Percentiles rank a stretch among this genome's conserved stretches.
Conservation (phyloP, 2,113 vertebrate species). For the Phaethon lepturus region DNA sequence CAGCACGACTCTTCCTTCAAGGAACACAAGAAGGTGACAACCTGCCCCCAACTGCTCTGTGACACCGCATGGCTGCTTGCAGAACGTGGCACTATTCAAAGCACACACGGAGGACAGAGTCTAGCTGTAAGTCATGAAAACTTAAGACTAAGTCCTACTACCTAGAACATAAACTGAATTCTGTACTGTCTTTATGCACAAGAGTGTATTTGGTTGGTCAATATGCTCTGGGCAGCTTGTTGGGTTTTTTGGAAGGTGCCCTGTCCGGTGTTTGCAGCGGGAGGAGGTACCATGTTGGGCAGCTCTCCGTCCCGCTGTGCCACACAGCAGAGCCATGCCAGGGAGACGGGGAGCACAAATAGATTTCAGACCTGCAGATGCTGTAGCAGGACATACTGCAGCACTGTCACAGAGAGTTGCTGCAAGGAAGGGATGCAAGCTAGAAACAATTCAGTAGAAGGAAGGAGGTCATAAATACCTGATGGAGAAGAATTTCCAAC, state of each 20-base stretch:
- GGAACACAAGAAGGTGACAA: neutral
- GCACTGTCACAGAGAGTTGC: neutral
- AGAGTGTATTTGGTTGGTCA: rapidly evolving
- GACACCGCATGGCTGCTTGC: rapidly evolving
- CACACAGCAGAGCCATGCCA: neutral
- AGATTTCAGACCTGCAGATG: neutral
- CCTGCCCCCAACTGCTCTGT: rapidly evolving
- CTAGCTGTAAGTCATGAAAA: neutral
- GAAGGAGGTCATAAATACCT: neutral
- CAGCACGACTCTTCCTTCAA: rapidly evolving
- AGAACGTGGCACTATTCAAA: neutral
- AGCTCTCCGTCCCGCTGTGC: neutral
- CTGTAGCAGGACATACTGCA: neutral
- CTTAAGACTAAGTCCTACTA: neutral
- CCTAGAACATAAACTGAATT: neutral
- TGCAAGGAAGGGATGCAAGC: neutral
- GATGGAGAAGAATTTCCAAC: neutral
- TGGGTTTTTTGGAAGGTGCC: neutral
- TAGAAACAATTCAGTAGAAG: neutral
- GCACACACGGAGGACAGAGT: rapidly evolving
- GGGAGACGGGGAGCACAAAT: rapidly evolving
- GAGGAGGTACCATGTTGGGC: rapidly evolving
- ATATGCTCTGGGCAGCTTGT: neutral
- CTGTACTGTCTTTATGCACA: neutral
- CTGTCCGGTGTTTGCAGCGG: neutral